A percentile compares a stretch with the other conserved stretches of the same genome.
Evolutionary conservation across 1,140 invertebrate genomes (phyloP).

Genomic region (Oedothorax gibbosus): DNA sequence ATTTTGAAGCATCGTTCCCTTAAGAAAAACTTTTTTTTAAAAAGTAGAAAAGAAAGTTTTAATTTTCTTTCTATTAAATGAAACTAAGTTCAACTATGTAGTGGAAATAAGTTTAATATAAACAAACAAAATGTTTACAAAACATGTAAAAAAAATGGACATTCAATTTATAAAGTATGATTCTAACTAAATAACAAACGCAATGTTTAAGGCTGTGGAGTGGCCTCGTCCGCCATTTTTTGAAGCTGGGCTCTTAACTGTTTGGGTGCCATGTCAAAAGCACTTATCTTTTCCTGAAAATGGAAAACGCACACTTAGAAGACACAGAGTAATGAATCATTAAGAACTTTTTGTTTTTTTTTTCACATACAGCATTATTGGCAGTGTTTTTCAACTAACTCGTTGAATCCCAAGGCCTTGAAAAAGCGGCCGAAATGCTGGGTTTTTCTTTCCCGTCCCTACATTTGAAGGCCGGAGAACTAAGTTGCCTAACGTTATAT

Average conservation of each 20-base stretch:
- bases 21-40: too few species aligned
- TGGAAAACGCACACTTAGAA: not conserved
- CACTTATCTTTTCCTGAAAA: constrained; percentile 41
- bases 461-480: too few species aligned
- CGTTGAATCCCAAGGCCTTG: too few species aligned
- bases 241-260: not conserved
- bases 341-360: too few species aligned
- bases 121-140: not conserved
- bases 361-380: too few species aligned
- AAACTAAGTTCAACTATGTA: not conserved
- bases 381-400: too few species aligned
- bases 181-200: not conserved
- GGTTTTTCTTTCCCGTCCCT: too few species aligned
- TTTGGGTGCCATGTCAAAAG: constrained; percentile 29
- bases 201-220: constrained; percentile 6
- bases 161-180: constrained; percentile 4
- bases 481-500: too few species aligned
- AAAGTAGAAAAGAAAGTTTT: too few species aligned
- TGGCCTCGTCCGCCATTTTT: constrained; percentile 2
- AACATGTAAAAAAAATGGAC: not conserved
- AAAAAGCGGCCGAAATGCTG: too few species aligned
- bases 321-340: not conserved
- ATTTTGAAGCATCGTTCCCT: too few species aligned
- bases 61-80: too few species aligned
- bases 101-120: not conserved